These are phyloP conservation scores for Microtus ochrogaster DNA, from an alignment of 2,113 vertebrate species.

Conservation along the genomic window DNA sequence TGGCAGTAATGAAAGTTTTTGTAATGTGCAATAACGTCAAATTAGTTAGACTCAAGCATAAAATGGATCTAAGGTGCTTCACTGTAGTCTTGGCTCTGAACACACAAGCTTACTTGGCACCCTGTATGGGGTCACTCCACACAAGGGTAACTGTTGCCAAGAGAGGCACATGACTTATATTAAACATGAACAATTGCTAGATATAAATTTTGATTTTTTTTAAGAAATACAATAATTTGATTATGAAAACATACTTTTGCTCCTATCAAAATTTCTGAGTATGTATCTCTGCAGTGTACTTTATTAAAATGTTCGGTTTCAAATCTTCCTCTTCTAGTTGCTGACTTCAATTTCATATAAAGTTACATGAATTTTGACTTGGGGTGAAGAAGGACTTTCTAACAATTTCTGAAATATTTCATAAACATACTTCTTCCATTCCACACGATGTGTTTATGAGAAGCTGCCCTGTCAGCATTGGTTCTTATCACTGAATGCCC, in stretches of 20 bases:
- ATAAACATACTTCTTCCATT: too few relatives aligned
- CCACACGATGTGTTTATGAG: not conserved
- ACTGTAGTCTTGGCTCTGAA: not conserved
- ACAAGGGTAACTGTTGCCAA: too few relatives aligned
- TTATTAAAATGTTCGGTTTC: not conserved
- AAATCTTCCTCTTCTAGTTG: too few relatives aligned
- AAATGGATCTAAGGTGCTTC: not conserved
- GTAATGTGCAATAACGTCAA: not conserved
- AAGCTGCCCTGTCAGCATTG: too few relatives aligned
- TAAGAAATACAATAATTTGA: not conserved
- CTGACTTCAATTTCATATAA: not conserved
- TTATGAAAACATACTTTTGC: not conserved
- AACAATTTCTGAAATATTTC: not conserved
- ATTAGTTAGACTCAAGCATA: not conserved
- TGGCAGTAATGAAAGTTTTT: not conserved
- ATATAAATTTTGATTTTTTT: not conserved
- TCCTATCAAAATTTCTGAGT: too few relatives aligned
- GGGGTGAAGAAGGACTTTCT: not conserved
- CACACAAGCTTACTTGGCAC: not conserved
- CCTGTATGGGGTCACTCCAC: too few relatives aligned
- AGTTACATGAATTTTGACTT: not conserved
- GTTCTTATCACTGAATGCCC: not conserved
- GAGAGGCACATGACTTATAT: not conserved
- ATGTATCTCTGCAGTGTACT: not conserved
- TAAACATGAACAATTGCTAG: not conserved